phyloP scores from a whole-genome alignment of 2,888 invertebrate genomes.

The Drosophila ustulata region DNA sequence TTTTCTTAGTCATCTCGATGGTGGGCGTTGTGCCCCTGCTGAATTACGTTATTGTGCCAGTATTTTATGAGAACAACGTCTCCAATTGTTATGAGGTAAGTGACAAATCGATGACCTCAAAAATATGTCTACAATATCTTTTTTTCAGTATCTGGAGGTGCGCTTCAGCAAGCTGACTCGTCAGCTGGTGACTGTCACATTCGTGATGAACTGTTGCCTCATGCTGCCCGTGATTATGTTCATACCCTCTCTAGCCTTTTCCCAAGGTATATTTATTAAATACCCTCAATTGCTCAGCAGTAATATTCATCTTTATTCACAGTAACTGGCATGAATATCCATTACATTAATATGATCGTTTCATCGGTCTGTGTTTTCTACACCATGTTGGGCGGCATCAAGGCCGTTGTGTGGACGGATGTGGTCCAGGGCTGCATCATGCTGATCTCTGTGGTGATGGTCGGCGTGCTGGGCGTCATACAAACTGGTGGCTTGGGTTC shows the following conservation, averaged over 20 bases:
- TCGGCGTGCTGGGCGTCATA: slow-evolving; percentile 83
- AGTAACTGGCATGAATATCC: slow-evolving; percentile 87
- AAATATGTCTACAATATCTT: neutral
- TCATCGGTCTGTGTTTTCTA: slow-evolving; percentile 87
- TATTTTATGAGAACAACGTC: slow-evolving; percentile 86
- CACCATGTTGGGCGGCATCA: slow-evolving; percentile 86
- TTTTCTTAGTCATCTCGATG: slow-evolving; percentile 84
- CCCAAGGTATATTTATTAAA: slow-evolving; percentile 75
- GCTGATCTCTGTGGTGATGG: slow-evolving; percentile 83
- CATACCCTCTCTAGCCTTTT: slow-evolving; percentile 82
- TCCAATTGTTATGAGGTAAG: slow-evolving; percentile 86
- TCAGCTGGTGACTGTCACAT: slow-evolving; percentile 78
- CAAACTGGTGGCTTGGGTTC: slow-evolving; percentile 84
- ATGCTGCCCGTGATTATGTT: slow-evolving; percentile 83
- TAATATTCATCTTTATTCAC: slow-evolving; percentile 37
- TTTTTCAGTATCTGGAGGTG: slow-evolving; percentile 81
- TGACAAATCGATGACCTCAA: neutral
- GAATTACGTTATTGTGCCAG: slow-evolving; percentile 85
- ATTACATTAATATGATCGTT: slow-evolving; percentile 86
- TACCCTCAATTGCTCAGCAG: neutral
- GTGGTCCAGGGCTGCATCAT: slow-evolving; percentile 85
- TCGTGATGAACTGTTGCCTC: slow-evolving; percentile 76
- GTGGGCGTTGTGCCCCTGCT: slow-evolving; percentile 80
- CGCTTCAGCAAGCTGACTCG: slow-evolving; percentile 81
- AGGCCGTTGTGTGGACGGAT: slow-evolving; percentile 87